Percentiles rank a stretch among this genome's conserved stretches.
These are phyloP conservation scores for Enteromius viviparus DNA, from an alignment of 2,797 vertebrate species.

Conservation along the genomic window DNA sequence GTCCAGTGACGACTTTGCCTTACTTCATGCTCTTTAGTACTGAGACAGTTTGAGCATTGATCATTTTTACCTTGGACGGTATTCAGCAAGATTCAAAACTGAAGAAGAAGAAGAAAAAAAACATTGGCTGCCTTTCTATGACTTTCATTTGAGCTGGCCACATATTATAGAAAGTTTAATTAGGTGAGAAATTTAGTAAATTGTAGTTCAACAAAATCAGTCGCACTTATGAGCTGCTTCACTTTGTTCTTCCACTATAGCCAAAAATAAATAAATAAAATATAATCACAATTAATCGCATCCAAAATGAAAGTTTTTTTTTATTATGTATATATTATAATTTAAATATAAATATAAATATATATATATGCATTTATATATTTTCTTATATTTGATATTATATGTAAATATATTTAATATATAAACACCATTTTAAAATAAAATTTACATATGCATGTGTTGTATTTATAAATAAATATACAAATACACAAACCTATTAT, in stretches of 20 bases:
- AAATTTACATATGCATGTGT: too few species aligned
- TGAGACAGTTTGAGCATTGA: background rate
- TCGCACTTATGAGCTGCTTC: background rate
- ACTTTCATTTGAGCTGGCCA: background rate
- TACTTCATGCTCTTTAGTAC: constrained; percentile 23
- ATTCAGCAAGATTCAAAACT: background rate
- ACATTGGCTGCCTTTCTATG: background rate
- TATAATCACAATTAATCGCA: background rate
- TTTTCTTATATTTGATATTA: too few species aligned
- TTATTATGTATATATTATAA: too few species aligned
- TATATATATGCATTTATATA: too few species aligned
- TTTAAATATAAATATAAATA: too few species aligned
- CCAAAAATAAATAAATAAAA: too few species aligned
- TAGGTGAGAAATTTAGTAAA: background rate
- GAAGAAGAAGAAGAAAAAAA: too few species aligned
- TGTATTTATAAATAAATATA: too few species aligned
- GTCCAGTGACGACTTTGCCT: background rate
- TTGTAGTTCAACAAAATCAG: background rate
- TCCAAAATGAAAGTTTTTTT: too few species aligned
- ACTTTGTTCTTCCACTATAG: background rate
- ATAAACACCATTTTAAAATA: too few species aligned
- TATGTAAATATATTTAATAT: too few species aligned
- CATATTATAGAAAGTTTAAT: background rate
- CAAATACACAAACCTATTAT: too few species aligned
- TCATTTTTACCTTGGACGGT: constrained; percentile 20